A percentile compares a stretch with the other conserved stretches of the same genome.
Conservation (phyloP, 2,113 vertebrate genomes). For the Leptosomus discolor region DNA sequence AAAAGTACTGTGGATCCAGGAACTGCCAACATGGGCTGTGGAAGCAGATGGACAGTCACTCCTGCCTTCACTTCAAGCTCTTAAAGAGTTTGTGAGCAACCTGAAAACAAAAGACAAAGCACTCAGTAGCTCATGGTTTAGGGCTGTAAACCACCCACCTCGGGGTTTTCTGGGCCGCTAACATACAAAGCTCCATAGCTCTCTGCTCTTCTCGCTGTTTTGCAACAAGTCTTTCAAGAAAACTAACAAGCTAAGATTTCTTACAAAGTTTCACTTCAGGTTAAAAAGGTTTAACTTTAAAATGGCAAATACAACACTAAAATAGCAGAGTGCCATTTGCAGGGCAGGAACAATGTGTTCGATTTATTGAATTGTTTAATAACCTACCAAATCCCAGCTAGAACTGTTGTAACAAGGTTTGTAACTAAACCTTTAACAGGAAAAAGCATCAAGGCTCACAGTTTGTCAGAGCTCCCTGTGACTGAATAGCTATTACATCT, state of each 20-base stretch:
- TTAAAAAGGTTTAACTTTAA: neutral
- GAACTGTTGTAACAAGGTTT: neutral
- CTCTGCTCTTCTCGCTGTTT: accelerated
- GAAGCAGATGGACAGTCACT: neutral
- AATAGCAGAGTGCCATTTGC: neutral
- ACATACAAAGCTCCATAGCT: accelerated
- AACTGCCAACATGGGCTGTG: accelerated
- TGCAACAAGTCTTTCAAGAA: neutral
- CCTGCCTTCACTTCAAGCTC: constrained; percentile 70
- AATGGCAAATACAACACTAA: neutral
- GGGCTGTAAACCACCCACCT: accelerated
- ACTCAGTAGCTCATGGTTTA: neutral
- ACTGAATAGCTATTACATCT: neutral
- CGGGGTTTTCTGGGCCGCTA: neutral
- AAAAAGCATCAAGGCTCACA: neutral
- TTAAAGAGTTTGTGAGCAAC: constrained; percentile 80
- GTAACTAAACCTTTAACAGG: neutral
- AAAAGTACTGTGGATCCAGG: neutral
- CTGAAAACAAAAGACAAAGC: constrained; percentile 33
- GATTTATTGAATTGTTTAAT: neutral
- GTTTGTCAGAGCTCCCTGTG: neutral
- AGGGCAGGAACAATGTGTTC: accelerated
- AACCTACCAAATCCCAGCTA: accelerated
- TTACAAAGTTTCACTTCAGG: neutral
- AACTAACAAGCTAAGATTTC: neutral